phyloP scores from a whole-genome alignment of 1,140 invertebrate genomes.

The Drosophila orena region DNA sequence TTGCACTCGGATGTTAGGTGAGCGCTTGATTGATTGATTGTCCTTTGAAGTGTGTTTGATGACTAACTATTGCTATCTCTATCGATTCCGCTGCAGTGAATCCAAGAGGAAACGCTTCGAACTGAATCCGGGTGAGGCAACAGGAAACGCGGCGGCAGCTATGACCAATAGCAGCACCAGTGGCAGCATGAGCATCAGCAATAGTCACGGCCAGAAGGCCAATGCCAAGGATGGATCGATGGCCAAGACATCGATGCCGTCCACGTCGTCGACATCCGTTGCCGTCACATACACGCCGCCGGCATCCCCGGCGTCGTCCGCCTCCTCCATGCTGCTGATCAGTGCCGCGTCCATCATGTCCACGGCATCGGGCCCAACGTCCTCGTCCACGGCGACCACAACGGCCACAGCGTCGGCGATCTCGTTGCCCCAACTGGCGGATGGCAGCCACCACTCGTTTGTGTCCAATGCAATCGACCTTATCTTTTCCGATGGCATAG shows the following conservation, averaged over 20 bases:
- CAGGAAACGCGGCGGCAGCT: slow-evolving; percentile 7
- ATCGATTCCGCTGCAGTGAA: slow-evolving; percentile 61
- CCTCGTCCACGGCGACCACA: slow-evolving; percentile 33
- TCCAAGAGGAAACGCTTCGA: slow-evolving; percentile 82
- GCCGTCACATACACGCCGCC: slow-evolving; percentile 56
- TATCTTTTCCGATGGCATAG: slow-evolving; percentile 70
- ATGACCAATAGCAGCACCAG: slow-evolving; percentile 26
- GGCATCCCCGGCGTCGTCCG: slow-evolving; percentile 38
- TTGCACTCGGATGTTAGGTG: slow-evolving; percentile 78
- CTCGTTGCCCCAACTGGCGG: slow-evolving; percentile 17
- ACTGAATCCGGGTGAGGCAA: slow-evolving; percentile 18
- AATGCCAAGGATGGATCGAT: slow-evolving; percentile 44
- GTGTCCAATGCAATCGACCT: slow-evolving; percentile 38
- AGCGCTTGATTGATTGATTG: slow-evolving; percentile 5
- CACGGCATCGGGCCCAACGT: slow-evolving; percentile 7
- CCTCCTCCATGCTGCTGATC: slow-evolving; percentile 32
- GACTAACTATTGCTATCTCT: slow-evolving; percentile 14
- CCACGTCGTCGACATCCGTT: slow-evolving; percentile 40
- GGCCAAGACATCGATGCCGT: slow-evolving; percentile 17
- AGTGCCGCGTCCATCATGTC: slow-evolving; percentile 44
- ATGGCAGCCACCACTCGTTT: slow-evolving; percentile 1
- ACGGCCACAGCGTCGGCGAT: slow-evolving; percentile 32
- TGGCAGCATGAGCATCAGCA: slow-evolving; percentile 22
- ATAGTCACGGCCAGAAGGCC: slow-evolving; percentile 31
- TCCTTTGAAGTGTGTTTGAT: too few species aligned